Evolutionary conservation across 1,140 invertebrate genomes (phyloP), one percentile per base, ranked within the genome.

Genomic region (Aphelenchoides fujianensis): DNA sequence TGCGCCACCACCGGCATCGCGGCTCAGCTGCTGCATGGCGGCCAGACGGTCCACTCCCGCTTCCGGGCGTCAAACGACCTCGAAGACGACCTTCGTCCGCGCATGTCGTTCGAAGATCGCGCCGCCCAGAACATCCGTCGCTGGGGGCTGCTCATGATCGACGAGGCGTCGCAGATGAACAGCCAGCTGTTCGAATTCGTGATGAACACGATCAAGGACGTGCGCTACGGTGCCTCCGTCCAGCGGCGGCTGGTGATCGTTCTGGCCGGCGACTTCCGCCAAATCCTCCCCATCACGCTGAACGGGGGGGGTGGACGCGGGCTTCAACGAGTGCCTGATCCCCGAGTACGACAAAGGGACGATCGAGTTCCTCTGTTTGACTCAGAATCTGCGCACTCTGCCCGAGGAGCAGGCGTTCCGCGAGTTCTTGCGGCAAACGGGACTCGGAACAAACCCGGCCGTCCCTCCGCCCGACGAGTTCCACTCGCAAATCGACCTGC

Each of bases 191-290:
- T 71, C 23, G 27, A 28, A 3, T 69, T 35, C 23, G 57, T 70
- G 9, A 70, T 41, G 5, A 5, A 23, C n/a, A 54, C 9, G 12
- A 16, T 70, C 66, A 5, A 70, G 9, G n/a, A 70, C 12, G 37
- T 70, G 30, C 30, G 27, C 9, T 7, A 52, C 9, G 57, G 23
- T 36, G 5, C 9, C 5, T 9, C 68, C 9, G 5, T 70, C 68
- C 19, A 27, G 9, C 5, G 69, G 7, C 5, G 37, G 9, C 7
- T 67, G 23, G 36, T 70, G 31, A 53, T 68, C 30, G 19, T 71
- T 3, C 16, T 69, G 19, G 69, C 66, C 9, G 69, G 69, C 27
- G 69, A 70, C 36, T 70, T 70, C 32, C 12, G 68, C 9, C 69
- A 70, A 32, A 3, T 70, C 23, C 53, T 70, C 16, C 69, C 69